phyloP scores from a whole-genome alignment of 2,888 invertebrate genomes.

The Augochlorella aurata region DNA sequence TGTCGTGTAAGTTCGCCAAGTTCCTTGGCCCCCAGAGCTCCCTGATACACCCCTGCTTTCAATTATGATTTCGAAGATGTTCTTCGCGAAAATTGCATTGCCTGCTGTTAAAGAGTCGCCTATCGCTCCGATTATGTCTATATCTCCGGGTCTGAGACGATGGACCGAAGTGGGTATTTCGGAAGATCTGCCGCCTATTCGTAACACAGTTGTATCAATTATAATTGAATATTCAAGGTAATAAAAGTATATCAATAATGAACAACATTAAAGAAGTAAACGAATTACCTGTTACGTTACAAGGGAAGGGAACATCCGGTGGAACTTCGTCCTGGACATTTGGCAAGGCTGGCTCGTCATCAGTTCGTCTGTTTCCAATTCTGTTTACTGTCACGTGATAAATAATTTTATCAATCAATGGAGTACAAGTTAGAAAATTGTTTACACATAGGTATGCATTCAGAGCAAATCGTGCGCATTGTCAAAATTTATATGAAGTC shows the following conservation, averaged over 20 bases:
- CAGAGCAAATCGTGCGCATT: no score
- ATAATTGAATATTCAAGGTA: neutral
- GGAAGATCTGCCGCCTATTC: constrained; percentile 69
- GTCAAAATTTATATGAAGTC: no score
- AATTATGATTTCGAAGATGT: constrained; percentile 79
- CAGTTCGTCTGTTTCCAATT: neutral
- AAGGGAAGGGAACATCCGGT: constrained; percentile 70
- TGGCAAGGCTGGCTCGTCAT: neutral
- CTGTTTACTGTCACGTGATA: neutral
- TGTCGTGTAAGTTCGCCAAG: constrained; percentile 88
- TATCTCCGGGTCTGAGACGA: constrained; percentile 85
- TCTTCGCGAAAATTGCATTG: constrained; percentile 83
- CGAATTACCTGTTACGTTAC: constrained; percentile 71
- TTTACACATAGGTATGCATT: neutral
- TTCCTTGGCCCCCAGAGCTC: constrained; percentile 85
- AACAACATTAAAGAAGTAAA: neutral
- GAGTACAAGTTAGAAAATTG: no score
- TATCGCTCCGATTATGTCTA: constrained; percentile 85
- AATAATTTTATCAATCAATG: neutral
- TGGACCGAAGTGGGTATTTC: constrained; percentile 84
- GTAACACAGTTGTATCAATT: neutral
- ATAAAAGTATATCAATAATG: neutral
- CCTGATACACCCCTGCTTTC: constrained; percentile 75
- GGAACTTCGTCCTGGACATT: constrained; percentile 63
- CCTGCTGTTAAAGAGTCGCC: constrained; percentile 86